Evolutionary conservation across 2,888 invertebrate genomes (phyloP).

Genomic region (Eupsilia transversa): DNA sequence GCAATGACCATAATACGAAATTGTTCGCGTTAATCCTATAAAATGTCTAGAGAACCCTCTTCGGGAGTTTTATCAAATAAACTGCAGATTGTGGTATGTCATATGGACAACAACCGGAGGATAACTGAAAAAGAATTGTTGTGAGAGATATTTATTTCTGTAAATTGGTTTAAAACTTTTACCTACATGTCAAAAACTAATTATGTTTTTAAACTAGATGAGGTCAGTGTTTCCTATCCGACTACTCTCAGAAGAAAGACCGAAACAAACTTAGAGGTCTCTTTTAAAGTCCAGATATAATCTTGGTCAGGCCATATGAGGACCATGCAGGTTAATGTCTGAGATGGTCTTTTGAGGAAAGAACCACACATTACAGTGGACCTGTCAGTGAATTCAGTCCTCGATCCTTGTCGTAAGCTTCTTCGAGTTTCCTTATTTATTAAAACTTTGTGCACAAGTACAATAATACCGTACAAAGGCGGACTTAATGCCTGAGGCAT

Average conservation of each 20-base stretch:
- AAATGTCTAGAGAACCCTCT: background rate
- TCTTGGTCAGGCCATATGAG: background rate
- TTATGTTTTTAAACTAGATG: too few relatives aligned
- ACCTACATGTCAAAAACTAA: too few relatives aligned
- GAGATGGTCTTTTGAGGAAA: background rate
- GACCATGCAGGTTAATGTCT: background rate
- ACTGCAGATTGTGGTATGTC: background rate
- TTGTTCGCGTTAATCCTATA: background rate
- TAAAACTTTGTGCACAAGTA: too few relatives aligned
- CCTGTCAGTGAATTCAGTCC: background rate
- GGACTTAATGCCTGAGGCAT: too few relatives aligned
- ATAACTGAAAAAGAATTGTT: background rate
- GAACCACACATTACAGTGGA: background rate
- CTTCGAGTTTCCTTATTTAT: background rate
- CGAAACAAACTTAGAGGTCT: background rate
- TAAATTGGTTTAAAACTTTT: too few relatives aligned
- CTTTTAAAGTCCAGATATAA: background rate
- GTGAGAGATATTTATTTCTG: too few relatives aligned
- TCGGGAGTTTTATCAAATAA: background rate
- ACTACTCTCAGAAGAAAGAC: background rate
- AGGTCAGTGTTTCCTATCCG: too few relatives aligned
- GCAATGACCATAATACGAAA: background rate
- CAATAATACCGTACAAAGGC: too few relatives aligned
- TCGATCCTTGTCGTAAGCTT: background rate
- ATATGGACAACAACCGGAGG: background rate